Evolutionary conservation across 2,113 vertebrate genomes (phyloP).

Genomic region (Pseudolaguvia tuberculata): DNA sequence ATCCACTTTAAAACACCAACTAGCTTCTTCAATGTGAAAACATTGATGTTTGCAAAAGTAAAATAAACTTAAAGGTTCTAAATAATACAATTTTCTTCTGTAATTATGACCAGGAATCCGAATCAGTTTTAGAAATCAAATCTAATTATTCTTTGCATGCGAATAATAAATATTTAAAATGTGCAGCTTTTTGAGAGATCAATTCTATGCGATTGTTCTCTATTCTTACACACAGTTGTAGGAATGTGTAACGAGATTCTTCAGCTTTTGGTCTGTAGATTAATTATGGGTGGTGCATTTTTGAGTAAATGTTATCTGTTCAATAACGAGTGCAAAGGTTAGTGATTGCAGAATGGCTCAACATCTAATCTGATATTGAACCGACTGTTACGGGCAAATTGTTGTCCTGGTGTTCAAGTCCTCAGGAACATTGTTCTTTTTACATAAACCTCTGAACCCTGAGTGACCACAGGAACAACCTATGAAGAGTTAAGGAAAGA

Average conservation of each 20-base stretch:
- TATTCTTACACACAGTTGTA: neutral
- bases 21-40: too few species aligned
- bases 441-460: neutral
- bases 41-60: neutral
- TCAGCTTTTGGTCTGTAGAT: neutral
- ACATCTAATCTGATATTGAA: neutral
- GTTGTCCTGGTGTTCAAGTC: neutral
- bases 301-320: neutral
- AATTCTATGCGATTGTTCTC: neutral
- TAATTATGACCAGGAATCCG: too few species aligned
- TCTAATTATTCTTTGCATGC: too few species aligned
- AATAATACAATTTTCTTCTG: too few species aligned
- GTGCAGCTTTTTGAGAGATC: neutral
- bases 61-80: neutral
- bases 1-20: too few species aligned
- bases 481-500: neutral
- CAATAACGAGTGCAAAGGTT: neutral
- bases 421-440: neutral
- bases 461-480: neutral
- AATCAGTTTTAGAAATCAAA: too few species aligned
- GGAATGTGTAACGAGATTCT: neutral
- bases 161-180: neutral
- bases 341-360: neutral
- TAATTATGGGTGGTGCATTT: neutral
- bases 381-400: too few species aligned